These are phyloP conservation scores for Cranoglanis bouderius DNA, from an alignment of 2,113 vertebrate species.

Conservation along the genomic window DNA sequence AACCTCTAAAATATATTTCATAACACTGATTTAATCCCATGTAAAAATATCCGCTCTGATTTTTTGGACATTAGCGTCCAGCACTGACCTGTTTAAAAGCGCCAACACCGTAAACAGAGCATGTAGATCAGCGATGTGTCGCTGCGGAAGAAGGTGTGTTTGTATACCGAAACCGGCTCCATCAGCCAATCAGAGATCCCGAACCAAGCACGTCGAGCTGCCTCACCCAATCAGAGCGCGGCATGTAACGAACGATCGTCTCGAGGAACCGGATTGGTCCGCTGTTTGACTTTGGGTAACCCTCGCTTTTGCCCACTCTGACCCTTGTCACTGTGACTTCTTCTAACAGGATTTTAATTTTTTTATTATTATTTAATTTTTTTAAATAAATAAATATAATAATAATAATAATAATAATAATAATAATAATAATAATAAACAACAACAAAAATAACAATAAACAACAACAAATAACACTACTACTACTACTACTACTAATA, in stretches of 20 bases:
- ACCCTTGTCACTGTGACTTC: background rate
- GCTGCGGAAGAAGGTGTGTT: background rate
- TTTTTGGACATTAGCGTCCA: background rate
- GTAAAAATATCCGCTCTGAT: too few relatives aligned
- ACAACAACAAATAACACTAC: too few relatives aligned
- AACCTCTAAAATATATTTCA: background rate
- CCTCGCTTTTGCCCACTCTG: background rate
- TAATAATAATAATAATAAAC: too few relatives aligned
- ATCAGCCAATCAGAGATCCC: conserved; percentile 11
- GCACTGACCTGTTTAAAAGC: conserved; percentile 2
- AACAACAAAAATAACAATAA: background rate
- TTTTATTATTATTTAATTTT: too few relatives aligned
- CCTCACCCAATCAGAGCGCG: conserved; percentile 36
- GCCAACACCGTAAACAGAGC: background rate
- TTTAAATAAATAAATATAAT: background rate
- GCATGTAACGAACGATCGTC: background rate
- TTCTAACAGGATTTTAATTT: background rate
- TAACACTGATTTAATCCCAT: too few relatives aligned
- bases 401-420: background rate
- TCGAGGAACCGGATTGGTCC: conserved; percentile 19
- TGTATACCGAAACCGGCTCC: background rate
- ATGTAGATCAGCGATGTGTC: background rate
- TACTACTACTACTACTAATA: too few relatives aligned
- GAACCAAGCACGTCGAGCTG: too few relatives aligned
- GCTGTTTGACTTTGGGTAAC: conserved; percentile 29